Conservation (phyloP, 1,140 invertebrate genomes). For the Plectrocnemia conspersa region DNA sequence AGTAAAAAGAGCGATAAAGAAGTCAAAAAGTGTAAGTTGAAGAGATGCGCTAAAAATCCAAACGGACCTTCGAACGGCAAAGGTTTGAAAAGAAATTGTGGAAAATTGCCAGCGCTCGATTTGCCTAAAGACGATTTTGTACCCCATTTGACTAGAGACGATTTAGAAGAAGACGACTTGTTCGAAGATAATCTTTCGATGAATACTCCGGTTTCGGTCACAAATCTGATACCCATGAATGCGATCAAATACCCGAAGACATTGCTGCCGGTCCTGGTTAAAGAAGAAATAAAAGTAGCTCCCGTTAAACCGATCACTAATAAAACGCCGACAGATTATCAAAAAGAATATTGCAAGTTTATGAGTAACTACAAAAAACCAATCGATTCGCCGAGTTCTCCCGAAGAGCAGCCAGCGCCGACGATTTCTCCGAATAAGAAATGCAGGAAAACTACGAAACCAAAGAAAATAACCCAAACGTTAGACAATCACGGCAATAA, state of each 20-base stretch:
- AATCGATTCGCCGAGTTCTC: not conserved
- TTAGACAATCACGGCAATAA: not conserved
- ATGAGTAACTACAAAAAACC: slow-evolving; percentile 12
- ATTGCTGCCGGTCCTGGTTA: not conserved
- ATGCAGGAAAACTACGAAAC: slow-evolving; percentile 11
- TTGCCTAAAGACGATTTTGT: not conserved
- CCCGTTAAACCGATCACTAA: not conserved
- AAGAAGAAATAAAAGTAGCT: not conserved
- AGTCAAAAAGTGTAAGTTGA: slow-evolving; percentile 8
- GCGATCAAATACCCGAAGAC: slow-evolving; percentile 29
- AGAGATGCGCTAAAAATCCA: not conserved
- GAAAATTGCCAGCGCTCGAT: not conserved
- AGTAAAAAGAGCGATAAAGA: not conserved
- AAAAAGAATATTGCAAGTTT: slow-evolving; percentile 29
- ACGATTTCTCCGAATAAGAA: not conserved
- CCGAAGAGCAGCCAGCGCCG: not conserved
- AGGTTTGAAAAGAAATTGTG: not conserved
- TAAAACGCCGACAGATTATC: slow-evolving; percentile 14
- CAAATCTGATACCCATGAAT: slow-evolving; percentile 18
- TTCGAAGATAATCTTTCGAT: not conserved
- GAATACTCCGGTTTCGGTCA: slow-evolving; percentile 9
- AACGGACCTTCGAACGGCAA: slow-evolving; percentile 7
- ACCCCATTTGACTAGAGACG: not conserved
- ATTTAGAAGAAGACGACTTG: not conserved
- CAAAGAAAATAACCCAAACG: not conserved